A percentile compares a stretch with the other conserved stretches of the same genome.
Evolutionary conservation across 2,797 vertebrate species (phyloP).

Genomic region (Brotula barbata): DNA sequence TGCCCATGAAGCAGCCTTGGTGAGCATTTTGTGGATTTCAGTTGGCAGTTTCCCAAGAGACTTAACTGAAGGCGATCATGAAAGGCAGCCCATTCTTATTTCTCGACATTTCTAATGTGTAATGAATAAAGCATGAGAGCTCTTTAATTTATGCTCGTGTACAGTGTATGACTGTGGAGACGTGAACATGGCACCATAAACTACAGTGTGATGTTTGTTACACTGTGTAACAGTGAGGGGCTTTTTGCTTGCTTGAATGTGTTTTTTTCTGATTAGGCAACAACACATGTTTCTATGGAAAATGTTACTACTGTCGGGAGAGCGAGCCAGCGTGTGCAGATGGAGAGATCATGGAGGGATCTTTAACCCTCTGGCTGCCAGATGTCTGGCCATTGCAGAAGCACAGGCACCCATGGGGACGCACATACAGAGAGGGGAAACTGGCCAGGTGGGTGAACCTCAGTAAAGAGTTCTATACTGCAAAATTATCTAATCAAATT

Average conservation of each 20-base stretch:
- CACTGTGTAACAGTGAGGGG: too few species aligned
- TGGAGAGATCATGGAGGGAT: slow-evolving; percentile 93
- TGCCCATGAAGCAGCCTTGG: background rate
- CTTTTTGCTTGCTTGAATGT: background rate
- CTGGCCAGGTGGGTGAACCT: slow-evolving; percentile 86
- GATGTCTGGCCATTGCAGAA: slow-evolving; percentile 99
- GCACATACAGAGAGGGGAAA: slow-evolving; percentile 97
- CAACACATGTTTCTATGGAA: slow-evolving; percentile 97
- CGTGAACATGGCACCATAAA: background rate
- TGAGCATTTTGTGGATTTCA: background rate
- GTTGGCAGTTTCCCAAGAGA: background rate
- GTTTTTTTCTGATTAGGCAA: slow-evolving; percentile 80
- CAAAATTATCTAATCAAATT: too few species aligned
- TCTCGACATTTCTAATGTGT: background rate
- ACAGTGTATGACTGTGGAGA: background rate
- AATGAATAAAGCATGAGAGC: background rate
- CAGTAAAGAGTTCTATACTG: too few species aligned
- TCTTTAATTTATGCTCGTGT: background rate
- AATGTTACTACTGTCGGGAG: slow-evolving; percentile 98
- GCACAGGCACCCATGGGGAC: slow-evolving; percentile 96
- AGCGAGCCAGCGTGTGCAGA: slow-evolving; percentile 96
- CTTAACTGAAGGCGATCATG: background rate
- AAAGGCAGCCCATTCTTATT: background rate
- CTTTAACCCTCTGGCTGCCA: slow-evolving; percentile 94
- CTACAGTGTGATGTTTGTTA: background rate